phyloP scores from a whole-genome alignment of 2,113 vertebrate species.

The Neolamprologus devosi region DNA sequence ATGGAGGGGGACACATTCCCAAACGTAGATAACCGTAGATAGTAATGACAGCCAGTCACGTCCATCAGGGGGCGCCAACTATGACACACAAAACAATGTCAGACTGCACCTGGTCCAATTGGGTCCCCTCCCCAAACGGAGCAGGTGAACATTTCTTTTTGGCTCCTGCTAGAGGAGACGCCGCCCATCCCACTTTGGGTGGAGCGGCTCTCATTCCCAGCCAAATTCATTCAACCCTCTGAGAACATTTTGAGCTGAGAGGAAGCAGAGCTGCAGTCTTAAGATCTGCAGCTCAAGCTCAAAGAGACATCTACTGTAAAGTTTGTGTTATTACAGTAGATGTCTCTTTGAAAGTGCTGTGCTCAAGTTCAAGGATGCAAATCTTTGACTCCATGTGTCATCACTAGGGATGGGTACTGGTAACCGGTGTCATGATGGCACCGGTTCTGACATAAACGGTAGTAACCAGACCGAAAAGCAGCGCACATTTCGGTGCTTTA shows the following conservation, averaged over 20 bases:
- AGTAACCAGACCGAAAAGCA: too few relatives aligned
- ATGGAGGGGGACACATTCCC: neutral
- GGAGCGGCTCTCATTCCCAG: neutral
- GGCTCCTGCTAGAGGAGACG: neutral
- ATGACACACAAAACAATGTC: neutral
- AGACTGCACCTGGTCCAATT: neutral
- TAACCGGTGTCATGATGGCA: too few relatives aligned
- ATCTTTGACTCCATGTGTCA: neutral
- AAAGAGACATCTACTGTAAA: neutral
- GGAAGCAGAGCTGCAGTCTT: neutral
- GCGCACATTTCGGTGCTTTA: too few relatives aligned
- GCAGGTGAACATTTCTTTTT: neutral
- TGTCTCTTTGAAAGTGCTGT: neutral
- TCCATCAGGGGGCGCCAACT: accelerated
- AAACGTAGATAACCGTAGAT: accelerated
- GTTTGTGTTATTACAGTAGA: neutral
- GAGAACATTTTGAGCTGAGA: neutral
- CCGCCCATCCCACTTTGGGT: neutral
- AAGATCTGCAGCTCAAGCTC: neutral
- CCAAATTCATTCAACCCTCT: neutral
- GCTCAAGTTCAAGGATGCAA: neutral
- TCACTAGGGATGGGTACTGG: too few relatives aligned
- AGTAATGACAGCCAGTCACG: neutral
- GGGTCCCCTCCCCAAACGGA: neutral
- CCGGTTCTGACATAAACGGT: too few relatives aligned